These are phyloP conservation scores for Garra rufa DNA, from an alignment of 2,113 vertebrate genomes.

Conservation along the genomic window DNA sequence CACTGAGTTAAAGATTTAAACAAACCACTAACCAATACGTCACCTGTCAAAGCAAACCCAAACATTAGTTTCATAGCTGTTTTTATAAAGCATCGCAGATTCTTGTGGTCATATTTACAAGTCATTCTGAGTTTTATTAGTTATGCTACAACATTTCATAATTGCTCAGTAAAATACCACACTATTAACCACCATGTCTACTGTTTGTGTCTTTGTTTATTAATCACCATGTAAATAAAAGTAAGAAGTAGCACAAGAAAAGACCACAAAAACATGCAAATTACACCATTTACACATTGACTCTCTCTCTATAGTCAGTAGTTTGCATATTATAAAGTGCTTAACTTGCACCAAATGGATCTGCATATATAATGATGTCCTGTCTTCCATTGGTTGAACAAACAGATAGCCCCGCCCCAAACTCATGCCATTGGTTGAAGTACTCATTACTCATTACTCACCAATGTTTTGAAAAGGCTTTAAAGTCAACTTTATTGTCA, in stretches of 20 bases:
- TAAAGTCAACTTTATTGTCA: too few species aligned
- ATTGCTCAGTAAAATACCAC: background rate
- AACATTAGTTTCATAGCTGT: background rate
- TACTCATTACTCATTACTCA: too few species aligned
- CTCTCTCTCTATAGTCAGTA: background rate
- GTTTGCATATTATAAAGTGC: background rate
- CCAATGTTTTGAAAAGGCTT: too few species aligned
- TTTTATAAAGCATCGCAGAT: background rate
- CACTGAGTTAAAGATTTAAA: background rate
- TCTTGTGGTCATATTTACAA: background rate
- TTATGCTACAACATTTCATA: background rate
- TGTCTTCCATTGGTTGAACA: background rate
- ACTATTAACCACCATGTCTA: background rate
- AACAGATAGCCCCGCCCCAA: background rate
- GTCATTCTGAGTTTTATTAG: background rate
- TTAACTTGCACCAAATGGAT: background rate
- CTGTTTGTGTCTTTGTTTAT: background rate
- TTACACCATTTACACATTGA: too few species aligned
- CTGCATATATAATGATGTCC: background rate
- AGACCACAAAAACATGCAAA: background rate
- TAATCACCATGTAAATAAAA: background rate
- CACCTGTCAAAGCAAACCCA: background rate
- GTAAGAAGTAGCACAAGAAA: too few species aligned
- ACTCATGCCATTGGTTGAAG: background rate
- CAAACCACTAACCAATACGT: background rate